Evolutionary conservation across 2,797 vertebrate species (phyloP).

Genomic region (Silurus aristotelis): DNA sequence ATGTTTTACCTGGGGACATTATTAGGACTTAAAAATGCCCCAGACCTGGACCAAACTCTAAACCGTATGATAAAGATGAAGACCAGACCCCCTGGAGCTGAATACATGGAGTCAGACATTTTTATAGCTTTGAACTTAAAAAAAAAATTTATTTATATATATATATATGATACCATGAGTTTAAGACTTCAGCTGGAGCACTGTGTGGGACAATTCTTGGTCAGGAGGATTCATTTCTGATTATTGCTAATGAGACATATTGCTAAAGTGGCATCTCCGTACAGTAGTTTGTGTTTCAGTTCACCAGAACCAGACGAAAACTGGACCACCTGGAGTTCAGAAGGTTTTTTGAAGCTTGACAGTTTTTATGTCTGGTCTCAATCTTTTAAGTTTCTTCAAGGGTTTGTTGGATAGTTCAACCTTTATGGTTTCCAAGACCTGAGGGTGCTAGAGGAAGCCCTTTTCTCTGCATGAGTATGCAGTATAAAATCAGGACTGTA

Average conservation of each 20-base stretch:
- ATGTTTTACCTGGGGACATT: conserved; percentile 13
- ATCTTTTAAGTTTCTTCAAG: background rate
- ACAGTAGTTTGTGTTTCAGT: conserved; percentile 5
- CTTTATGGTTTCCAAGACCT: background rate
- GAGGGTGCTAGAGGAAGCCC: background rate
- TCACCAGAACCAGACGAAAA: conserved; percentile 11
- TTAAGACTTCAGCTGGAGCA: too few relatives aligned
- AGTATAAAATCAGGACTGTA: background rate
- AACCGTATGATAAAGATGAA: conserved; percentile 3
- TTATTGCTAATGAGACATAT: conserved; percentile 7
- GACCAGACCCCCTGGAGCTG: background rate
- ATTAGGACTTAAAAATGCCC: background rate
- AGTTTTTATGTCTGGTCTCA: background rate
- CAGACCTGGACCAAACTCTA: background rate
- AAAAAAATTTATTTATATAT: too few relatives aligned
- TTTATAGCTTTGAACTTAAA: background rate
- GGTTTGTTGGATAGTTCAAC: too few relatives aligned
- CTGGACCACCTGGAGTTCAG: conserved; percentile 2
- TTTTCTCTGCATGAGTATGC: background rate
- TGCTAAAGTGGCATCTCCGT: background rate
- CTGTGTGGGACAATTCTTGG: background rate
- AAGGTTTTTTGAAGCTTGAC: conserved; percentile 5
- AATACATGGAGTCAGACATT: background rate
- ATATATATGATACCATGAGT: background rate
- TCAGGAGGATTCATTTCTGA: background rate